Evolutionary conservation across 92 coral and sea anemone genomes (phyloP).

Genomic region (Pocillopora grandis): DNA sequence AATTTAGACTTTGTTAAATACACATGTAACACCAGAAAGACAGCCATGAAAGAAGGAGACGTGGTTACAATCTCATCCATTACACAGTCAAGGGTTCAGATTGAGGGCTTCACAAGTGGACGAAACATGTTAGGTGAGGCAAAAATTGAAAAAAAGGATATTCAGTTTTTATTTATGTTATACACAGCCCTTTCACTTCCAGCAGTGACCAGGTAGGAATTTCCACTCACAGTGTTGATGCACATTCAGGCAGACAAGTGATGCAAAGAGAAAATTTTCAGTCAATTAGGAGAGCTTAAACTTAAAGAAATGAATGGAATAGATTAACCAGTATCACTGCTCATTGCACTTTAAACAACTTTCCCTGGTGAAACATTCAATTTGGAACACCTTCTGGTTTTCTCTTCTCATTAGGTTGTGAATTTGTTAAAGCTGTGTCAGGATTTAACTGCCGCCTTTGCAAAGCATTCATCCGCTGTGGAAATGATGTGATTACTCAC

Average conservation of each 20-base stretch:
- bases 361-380: too few relatives aligned
- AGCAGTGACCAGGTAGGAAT: too few relatives aligned
- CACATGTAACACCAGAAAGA: constrained; percentile 82
- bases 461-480: constrained; percentile 78
- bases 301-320: too few relatives aligned
- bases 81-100: constrained; percentile 81
- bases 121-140: constrained; percentile 77
- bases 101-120: constrained; percentile 82
- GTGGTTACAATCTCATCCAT: constrained; percentile 82
- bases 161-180: too few relatives aligned
- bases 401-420: constrained; percentile 71
- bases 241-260: too few relatives aligned
- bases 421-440: constrained; percentile 97
- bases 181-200: too few relatives aligned
- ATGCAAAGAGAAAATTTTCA: too few relatives aligned
- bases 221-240: too few relatives aligned
- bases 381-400: neutral
- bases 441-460: constrained; percentile 99
- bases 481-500: constrained; percentile 85
- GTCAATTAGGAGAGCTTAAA: too few relatives aligned
- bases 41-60: constrained; percentile 81
- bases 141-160: neutral
- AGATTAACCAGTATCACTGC: too few relatives aligned
- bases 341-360: too few relatives aligned
- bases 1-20: constrained; percentile 64